Conservation (phyloP, 2,888 invertebrate species). For the Ophraella communa region DNA sequence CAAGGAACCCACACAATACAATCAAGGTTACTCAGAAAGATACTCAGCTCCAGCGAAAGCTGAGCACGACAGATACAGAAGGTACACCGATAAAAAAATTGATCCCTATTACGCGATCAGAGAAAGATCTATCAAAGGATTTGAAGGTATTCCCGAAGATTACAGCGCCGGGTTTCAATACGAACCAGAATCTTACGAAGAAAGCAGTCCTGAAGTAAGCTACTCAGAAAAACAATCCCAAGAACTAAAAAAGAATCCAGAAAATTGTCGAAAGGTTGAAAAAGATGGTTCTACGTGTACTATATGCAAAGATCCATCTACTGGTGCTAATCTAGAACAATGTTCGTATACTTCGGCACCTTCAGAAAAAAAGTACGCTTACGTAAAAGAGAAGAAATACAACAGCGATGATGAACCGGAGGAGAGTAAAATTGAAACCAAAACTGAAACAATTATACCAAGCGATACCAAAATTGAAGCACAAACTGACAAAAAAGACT, state of each 20-base stretch:
- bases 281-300: slow-evolving; percentile 74
- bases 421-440: slow-evolving; percentile 50
- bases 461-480: slow-evolving; percentile 22
- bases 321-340: slow-evolving; percentile 78
- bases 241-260: slow-evolving; percentile 66
- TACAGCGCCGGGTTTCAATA: slow-evolving; percentile 58
- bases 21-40: slow-evolving; percentile 53
- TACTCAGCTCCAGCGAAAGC: slow-evolving; percentile 49
- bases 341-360: slow-evolving; percentile 81
- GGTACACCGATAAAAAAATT: slow-evolving; percentile 54
- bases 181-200: slow-evolving; percentile 36
- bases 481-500: slow-evolving; percentile 18
- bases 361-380: slow-evolving; percentile 73
- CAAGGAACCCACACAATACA: slow-evolving; percentile 58
- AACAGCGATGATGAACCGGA: slow-evolving; percentile 66
- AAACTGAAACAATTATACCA: slow-evolving; percentile 32
- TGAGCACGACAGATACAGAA: slow-evolving; percentile 58
- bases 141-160: slow-evolving; percentile 63
- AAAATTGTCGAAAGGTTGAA: slow-evolving; percentile 70
- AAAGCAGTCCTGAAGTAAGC: slow-evolving; percentile 49
- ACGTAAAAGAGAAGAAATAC: slow-evolving; percentile 69
- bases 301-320: slow-evolving; percentile 76
- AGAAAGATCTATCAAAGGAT: slow-evolving; percentile 56
- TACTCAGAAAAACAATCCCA: slow-evolving; percentile 69
- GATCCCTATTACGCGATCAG: slow-evolving; percentile 64